Conservation (phyloP, 92 coral and sea anemone species). For the Zoanthus gigantus region DNA sequence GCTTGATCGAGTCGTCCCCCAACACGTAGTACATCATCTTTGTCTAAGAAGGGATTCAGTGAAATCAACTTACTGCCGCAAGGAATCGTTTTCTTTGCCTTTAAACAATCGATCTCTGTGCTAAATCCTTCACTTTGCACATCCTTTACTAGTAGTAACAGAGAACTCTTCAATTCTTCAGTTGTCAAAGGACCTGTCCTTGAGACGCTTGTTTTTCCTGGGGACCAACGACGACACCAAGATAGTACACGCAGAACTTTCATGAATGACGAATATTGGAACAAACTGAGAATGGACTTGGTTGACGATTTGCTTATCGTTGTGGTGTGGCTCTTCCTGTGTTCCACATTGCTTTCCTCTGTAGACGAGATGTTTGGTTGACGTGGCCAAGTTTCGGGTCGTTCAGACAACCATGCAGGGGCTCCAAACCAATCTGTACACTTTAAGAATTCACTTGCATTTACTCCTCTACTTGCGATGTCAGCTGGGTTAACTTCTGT, state of each 20-base stretch:
- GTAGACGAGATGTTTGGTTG: slow-evolving; percentile 53
- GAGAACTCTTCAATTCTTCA: slow-evolving; percentile 53
- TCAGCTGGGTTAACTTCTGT: no score
- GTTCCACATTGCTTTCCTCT: no score
- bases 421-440: no score
- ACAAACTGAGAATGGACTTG: no score
- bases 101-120: slow-evolving; percentile 42
- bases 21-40: slow-evolving; percentile 65
- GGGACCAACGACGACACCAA: slow-evolving; percentile 44
- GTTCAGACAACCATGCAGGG: slow-evolving; percentile 46
- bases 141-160: slow-evolving; percentile 50
- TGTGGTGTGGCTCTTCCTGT: no score
- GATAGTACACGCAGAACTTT: slow-evolving; percentile 54
- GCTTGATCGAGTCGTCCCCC: slow-evolving; percentile 73
- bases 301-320: no score
- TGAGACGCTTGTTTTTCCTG: not conserved
- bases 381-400: slow-evolving; percentile 64
- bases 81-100: slow-evolving; percentile 35
- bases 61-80: slow-evolving; percentile 33
- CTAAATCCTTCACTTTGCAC: slow-evolving; percentile 56
- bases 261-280: not conserved
- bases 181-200: slow-evolving; percentile 52
- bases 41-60: slow-evolving; percentile 64
- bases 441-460: no score
- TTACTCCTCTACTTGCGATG: no score